A percentile compares a stretch with the other conserved stretches of the same genome.
These are phyloP conservation scores for Labeo rohita DNA, from an alignment of 2,113 vertebrate genomes.

Conservation along the genomic window DNA sequence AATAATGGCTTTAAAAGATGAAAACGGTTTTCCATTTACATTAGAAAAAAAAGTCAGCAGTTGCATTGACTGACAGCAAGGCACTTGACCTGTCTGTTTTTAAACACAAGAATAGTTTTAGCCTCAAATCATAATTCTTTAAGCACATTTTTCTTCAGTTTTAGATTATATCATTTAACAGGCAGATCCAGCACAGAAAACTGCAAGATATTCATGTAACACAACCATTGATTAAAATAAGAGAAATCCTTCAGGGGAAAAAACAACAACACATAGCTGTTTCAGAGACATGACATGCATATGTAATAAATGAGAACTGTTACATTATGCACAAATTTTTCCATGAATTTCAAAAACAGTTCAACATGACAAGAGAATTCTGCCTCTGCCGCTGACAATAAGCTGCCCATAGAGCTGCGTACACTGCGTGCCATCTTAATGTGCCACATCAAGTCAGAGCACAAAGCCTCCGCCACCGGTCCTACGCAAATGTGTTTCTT, in stretches of 20 bases:
- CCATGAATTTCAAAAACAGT: slow-evolving; percentile 22
- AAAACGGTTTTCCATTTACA: too few relatives aligned
- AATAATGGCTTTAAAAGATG: background rate
- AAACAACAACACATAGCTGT: background rate
- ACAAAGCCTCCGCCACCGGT: slow-evolving; percentile 11
- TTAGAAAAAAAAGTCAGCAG: too few relatives aligned
- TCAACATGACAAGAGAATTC: background rate
- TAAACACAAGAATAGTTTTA: background rate
- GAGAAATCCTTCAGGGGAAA: background rate
- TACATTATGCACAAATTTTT: background rate
- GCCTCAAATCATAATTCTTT: background rate
- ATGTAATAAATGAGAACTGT: background rate
- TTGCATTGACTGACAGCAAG: background rate
- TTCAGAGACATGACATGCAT: background rate
- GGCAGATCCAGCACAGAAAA: background rate
- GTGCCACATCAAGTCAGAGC: slow-evolving; percentile 21
- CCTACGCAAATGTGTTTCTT: slow-evolving; percentile 18
- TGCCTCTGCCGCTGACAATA: background rate
- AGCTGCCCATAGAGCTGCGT: background rate
- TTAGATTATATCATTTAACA: background rate
- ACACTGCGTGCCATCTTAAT: slow-evolving; percentile 12
- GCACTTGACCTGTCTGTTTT: background rate
- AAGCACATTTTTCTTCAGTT: background rate
- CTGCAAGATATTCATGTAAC: background rate
- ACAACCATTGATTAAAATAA: slow-evolving; percentile 2